phyloP scores from a whole-genome alignment of 2,113 vertebrate species.

The Capreolus pygargus region DNA sequence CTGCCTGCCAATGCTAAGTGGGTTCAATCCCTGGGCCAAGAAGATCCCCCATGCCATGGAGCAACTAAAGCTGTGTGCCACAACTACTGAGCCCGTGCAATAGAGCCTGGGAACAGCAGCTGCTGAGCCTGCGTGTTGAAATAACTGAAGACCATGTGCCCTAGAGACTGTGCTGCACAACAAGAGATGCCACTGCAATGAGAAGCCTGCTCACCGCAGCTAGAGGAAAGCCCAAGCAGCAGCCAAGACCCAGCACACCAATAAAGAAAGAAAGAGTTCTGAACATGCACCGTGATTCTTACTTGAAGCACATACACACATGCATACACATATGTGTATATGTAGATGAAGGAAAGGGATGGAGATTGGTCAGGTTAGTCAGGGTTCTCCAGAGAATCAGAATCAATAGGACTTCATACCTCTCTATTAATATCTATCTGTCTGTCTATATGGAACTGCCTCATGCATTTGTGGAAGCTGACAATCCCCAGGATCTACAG shows the following conservation, averaged over 20 bases:
- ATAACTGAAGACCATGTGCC: background rate
- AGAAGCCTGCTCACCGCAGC: background rate
- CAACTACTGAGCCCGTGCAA: background rate
- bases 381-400: background rate
- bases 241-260: background rate
- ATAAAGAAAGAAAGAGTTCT: background rate
- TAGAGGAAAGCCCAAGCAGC: background rate
- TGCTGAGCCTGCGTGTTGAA: background rate
- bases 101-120: background rate
- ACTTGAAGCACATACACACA: background rate
- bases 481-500: background rate
- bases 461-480: background rate
- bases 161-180: background rate
- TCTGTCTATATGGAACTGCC: background rate
- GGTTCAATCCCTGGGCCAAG: background rate
- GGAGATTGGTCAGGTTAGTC: background rate
- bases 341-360: background rate
- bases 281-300: background rate
- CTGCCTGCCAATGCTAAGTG: background rate
- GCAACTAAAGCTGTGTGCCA: background rate
- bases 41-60: background rate
- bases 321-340: background rate
- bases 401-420: background rate
- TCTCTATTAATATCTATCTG: background rate
- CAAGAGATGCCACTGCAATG: background rate